Conservation (phyloP, 37 sponge, comb jelly and placozoan genomes). For the Oscarella lobularis region DNA sequence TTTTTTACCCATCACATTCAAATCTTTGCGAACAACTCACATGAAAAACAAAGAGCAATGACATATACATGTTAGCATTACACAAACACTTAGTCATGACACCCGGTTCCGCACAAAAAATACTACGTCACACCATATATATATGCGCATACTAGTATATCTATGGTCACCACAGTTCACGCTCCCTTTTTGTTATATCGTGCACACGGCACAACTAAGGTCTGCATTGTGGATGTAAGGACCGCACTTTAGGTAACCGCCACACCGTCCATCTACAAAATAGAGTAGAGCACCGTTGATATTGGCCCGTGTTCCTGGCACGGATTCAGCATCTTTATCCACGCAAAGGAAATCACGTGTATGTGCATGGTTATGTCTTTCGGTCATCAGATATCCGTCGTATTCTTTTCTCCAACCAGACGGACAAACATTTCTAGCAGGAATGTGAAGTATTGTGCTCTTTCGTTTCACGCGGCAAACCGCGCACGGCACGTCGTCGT, state of each 20-base stretch:
- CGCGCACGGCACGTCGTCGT: not conserved
- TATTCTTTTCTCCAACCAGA: not conserved
- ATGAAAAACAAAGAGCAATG: too few species aligned
- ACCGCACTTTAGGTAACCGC: not conserved
- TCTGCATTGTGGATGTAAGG: not conserved
- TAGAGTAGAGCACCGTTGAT: not conserved
- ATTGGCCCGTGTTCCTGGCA: not conserved
- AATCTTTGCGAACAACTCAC: too few species aligned
- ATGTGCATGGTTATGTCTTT: not conserved
- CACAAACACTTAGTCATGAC: too few species aligned
- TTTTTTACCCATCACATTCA: too few species aligned
- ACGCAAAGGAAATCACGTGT: not conserved
- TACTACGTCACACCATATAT: too few species aligned
- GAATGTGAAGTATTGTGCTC: not conserved
- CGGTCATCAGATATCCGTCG: not conserved
- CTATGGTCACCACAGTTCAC: too few species aligned
- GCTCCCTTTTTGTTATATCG: not conserved
- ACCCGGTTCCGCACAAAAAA: too few species aligned
- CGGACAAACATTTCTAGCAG: not conserved
- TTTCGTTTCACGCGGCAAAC: not conserved
- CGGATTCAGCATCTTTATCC: not conserved
- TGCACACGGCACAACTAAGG: not conserved
- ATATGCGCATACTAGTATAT: too few species aligned
- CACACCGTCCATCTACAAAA: not conserved
- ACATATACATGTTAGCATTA: too few species aligned